Percentiles rank a stretch among this genome's conserved stretches.
Evolutionary conservation across 2,888 invertebrate species (phyloP).

Genomic region (Liodrosophila aerea): DNA sequence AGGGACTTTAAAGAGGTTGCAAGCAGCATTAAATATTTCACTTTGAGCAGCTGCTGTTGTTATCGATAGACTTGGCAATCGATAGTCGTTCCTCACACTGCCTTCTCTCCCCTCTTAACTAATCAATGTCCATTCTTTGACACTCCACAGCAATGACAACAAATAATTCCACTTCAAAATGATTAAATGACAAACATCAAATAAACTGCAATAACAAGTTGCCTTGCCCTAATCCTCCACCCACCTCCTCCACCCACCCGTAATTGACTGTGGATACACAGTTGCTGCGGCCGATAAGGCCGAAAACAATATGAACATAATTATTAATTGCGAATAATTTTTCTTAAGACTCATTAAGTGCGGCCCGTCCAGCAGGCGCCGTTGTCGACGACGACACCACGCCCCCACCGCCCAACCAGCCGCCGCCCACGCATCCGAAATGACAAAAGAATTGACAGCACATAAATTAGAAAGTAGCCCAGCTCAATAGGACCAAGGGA

Average conservation of each 20-base stretch:
- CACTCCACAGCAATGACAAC: conserved; percentile 49
- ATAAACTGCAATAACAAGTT: conserved; percentile 72
- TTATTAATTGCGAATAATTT: conserved; percentile 77
- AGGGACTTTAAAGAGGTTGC: too few relatives aligned
- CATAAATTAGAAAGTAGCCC: conserved; percentile 76
- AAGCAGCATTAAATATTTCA: neutral
- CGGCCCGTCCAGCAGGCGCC: conserved; percentile 71
- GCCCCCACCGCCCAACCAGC: conserved; percentile 8
- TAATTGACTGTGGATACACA: conserved; percentile 28
- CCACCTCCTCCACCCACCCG: conserved; percentile 3
- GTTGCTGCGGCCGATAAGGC: conserved; percentile 37
- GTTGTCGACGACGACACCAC: conserved; percentile 31
- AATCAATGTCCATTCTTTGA: conserved; percentile 46
- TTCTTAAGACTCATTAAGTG: conserved; percentile 77
- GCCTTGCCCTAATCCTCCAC: conserved; percentile 22
- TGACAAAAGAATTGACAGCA: conserved; percentile 78
- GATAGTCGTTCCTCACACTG: neutral
- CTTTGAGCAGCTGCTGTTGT: too few relatives aligned
- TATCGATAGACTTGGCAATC: conserved; percentile 1
- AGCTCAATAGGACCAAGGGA: conserved; percentile 23
- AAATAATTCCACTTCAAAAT: conserved; percentile 71
- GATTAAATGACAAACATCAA: conserved; percentile 77
- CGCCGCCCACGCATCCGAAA: conserved; percentile 38
- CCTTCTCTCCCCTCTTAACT: neutral
- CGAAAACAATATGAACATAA: conserved; percentile 73